phyloP scores from a whole-genome alignment of 2,113 vertebrate genomes.

The Otus sunia region DNA sequence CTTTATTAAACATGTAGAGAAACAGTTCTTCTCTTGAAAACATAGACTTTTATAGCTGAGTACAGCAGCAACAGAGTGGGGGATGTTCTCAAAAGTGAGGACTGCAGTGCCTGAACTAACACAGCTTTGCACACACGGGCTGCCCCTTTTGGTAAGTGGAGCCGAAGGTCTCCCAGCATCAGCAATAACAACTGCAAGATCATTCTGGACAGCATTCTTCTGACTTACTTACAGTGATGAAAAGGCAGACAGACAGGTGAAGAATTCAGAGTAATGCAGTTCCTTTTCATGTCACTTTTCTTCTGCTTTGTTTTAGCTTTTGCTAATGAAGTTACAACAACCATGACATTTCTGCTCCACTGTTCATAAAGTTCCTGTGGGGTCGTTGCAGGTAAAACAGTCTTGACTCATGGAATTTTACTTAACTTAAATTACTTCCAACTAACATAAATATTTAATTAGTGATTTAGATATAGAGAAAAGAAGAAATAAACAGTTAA shows the following conservation, averaged over 20 bases:
- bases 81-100: neutral
- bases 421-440: neutral
- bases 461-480: neutral
- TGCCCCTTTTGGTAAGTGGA: neutral
- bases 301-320: neutral
- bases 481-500: neutral
- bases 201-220: neutral
- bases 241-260: neutral
- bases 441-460: neutral
- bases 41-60: neutral
- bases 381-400: neutral
- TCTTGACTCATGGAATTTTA: neutral
- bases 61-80: neutral
- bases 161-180: neutral
- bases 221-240: neutral
- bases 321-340: neutral
- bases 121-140: accelerated
- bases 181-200: neutral
- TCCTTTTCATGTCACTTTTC: neutral
- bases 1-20: neutral
- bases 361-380: neutral
- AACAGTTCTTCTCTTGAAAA: neutral
- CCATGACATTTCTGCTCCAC: neutral
- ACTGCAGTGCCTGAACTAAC: neutral
- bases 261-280: neutral